Evolutionary conservation across 2,797 vertebrate genomes (phyloP), one percentile per base, ranked within the genome.

Genomic region (Lycodopsis pacificus): DNA sequence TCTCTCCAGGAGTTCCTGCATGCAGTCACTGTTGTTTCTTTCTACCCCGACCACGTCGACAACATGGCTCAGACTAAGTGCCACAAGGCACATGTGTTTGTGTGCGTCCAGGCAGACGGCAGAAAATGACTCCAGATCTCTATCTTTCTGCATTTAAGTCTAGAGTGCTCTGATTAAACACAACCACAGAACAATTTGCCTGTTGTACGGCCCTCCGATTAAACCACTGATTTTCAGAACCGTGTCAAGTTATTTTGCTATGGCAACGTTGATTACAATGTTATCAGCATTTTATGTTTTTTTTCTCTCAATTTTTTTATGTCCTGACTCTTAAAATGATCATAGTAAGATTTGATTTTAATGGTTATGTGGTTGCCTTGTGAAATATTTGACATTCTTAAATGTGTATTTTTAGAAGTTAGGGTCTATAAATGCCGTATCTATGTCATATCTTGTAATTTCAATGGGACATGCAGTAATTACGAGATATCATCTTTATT

Each of bases 91-190:
- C 92, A 93, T 93, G 90, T 93, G 93, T 93, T 93, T 93, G 83
- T 92, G 88, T 90, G 89, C 66, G 89, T 91, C 82, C 88, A 90
- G 82, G 91, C 93, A 94, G 93, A 94, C 93, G 90, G 93, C 93
- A 93, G 93, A 94, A 94, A 94, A 94, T 94, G 88, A 92, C 92
- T 92, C 69, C 88, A 91, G 93, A 94, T 94, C 86, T 87, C 63
- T 94, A 94, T 94, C 93, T 92, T 81, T 86, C 85, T 83, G 88
- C 84, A 44, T 93, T 92, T 92, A 92, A 91, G 91, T 93, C 91
- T 86, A 71, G 87, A 93, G 91, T 87, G 89, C 85, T 85, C 86
- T 94, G 93, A 94, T 94, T 94, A 93, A 93, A 93, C 91, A 86
- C 88, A 90, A 93, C 91, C 85, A 82, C 89, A 87, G 89, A 90